A percentile compares a stretch with the other conserved stretches of the same genome.
These are phyloP conservation scores for Caerostris darwini DNA, from an alignment of 1,140 invertebrate species.

Conservation along the genomic window DNA sequence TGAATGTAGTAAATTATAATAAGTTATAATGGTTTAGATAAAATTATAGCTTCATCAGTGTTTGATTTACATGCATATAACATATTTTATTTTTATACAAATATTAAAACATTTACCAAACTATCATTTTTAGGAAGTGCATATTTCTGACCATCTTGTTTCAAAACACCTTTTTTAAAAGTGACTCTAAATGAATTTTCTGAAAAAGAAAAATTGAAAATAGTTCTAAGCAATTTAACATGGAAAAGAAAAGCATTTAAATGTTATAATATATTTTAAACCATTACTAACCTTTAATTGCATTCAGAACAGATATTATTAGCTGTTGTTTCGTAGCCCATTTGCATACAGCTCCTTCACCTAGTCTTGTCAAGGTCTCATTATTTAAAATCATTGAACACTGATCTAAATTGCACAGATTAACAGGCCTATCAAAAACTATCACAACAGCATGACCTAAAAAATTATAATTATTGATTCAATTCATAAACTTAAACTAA, in stretches of 20 bases:
- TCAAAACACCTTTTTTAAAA: slow-evolving; percentile 74
- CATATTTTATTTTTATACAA: too few relatives aligned
- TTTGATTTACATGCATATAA: too few relatives aligned
- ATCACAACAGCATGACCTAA: slow-evolving; percentile 78
- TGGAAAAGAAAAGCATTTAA: not conserved
- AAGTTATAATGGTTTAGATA: too few relatives aligned
- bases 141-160: slow-evolving; percentile 77
- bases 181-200: slow-evolving; percentile 75
- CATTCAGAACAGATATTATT: slow-evolving; percentile 77
- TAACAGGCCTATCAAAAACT: slow-evolving; percentile 78
- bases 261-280: not conserved
- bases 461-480: not conserved
- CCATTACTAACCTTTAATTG: slow-evolving; percentile 70
- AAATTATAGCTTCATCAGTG: too few relatives aligned
- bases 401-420: slow-evolving; percentile 72
- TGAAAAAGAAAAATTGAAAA: not conserved
- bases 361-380: slow-evolving; percentile 76
- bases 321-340: slow-evolving; percentile 79
- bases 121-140: slow-evolving; percentile 74
- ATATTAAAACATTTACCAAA: not conserved
- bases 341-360: slow-evolving; percentile 75
- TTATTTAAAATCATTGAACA: slow-evolving; percentile 74
- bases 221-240: not conserved
- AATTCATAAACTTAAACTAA: not conserved
- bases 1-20: too few relatives aligned